Evolutionary conservation across 2,888 invertebrate species (phyloP), one percentile per base, ranked within the genome.

Genomic region (Caenorhabditis sp.): DNA sequence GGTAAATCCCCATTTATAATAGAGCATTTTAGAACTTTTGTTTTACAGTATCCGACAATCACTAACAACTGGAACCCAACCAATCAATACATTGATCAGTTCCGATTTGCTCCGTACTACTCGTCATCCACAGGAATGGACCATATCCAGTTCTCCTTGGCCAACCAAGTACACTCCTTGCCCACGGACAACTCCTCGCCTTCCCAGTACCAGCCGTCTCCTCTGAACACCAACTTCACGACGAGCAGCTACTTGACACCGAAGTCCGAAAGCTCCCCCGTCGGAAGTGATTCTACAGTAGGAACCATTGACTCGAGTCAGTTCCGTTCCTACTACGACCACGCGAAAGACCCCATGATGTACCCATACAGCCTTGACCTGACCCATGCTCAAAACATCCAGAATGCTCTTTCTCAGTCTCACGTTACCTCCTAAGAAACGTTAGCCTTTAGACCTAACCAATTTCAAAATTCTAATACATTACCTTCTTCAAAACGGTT

Each of bases 211-310:
- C 74, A 79, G n/a, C 87, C 85, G 51, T 83, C 83, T 8, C 87
- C 87, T 1, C 41, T 87, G 26, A 73, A 58, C 22, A 82, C 82
- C 22, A 80, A 80, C 51, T 85, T 83, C 70, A 75, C 82, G 8
- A 58, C 80, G 6, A 64, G 74, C 54, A 87, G 75, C 76, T 87
- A 87, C 54, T 63, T 87, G 84, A 87, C 87, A 7, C 85, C 87
- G 24, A 85, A 87, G 54, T 87, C 87, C 0, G 87, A 87, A 59
- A 84, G 79, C 41, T 84, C 84, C 8, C 84, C 84, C 16, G 84
- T 79, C 16, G 84, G 84, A 12, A 84, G 84, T 63, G 84, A 84
- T 47, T 70, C 84, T 2, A 79, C 84, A 31, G 56, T 77, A 8
- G 72, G 64, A 19, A 80, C 80, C n/a, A 59, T 80, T 16, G 84